Evolutionary conservation across 2,888 invertebrate species (phyloP).

Genomic region (Hofmannophila pseudospretella): DNA sequence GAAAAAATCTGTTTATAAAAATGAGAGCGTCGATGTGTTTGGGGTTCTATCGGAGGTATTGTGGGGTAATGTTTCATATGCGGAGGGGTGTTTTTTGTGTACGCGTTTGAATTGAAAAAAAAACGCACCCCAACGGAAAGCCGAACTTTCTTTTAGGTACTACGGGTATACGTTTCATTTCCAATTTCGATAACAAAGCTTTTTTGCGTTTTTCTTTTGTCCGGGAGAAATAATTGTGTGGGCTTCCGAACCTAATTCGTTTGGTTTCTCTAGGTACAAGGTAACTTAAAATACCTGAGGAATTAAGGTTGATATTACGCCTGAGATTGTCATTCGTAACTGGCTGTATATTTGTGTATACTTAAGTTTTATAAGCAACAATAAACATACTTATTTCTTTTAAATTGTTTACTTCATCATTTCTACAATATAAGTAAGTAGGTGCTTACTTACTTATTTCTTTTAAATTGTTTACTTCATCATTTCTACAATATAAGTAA

Average conservation of each 20-base stretch:
- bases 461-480: too few species aligned
- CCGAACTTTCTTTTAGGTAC: slow-evolving; percentile 64
- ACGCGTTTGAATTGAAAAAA: slow-evolving; percentile 55
- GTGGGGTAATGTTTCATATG: slow-evolving; percentile 72
- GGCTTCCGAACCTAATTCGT: slow-evolving; percentile 48
- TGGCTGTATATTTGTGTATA: too few species aligned
- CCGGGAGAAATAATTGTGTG: slow-evolving; percentile 59
- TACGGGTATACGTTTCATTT: slow-evolving; percentile 57
- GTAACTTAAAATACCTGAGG: background rate
- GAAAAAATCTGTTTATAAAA: slow-evolving; percentile 75
- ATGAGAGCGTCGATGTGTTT: slow-evolving; percentile 60
- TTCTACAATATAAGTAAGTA: too few species aligned
- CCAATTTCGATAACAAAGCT: slow-evolving; percentile 77
- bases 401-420: too few species aligned
- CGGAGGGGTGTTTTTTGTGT: slow-evolving; percentile 66
- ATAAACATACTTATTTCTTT: too few species aligned
- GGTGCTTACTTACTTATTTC: too few species aligned
- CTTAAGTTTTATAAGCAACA: too few species aligned
- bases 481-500: too few species aligned
- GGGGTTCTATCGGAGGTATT: slow-evolving; percentile 64
- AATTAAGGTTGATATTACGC: too few species aligned
- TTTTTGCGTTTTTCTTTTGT: slow-evolving; percentile 52
- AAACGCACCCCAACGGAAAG: slow-evolving; percentile 61
- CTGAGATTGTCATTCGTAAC: too few species aligned
- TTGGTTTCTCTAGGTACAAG: slow-evolving; percentile 25